Evolutionary conservation across 2,888 invertebrate species (phyloP), one percentile per base, ranked within the genome.

Genomic region (Limnephilus rhombicus): DNA sequence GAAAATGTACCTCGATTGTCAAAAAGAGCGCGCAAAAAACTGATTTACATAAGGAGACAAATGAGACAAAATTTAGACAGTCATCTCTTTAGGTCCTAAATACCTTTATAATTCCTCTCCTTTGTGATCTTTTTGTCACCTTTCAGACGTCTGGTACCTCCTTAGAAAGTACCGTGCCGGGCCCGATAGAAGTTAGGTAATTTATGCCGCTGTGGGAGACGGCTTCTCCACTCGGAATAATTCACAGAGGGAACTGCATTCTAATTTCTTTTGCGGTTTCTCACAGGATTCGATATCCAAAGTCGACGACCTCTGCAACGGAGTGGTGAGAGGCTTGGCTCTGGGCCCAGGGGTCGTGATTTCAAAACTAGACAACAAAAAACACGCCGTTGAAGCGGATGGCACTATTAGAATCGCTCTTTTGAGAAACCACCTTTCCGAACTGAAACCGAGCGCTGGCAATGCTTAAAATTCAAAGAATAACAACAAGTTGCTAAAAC

Each of bases 221-320:
- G 92, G 92, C 91, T 92, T 92, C 91, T 86, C 45, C 90, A 81
- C 85, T 34, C 85, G 53, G 89, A 91, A 91, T 92, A 93, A 92
- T 92, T 93, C 90, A 88, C 88, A 89, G 83, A 90, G 88, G 91
- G 88, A 93, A 90, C 81, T 91, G 92, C 91, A 92, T 91, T 91
- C 93, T 91, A 91, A 93, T 86, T 86, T 45, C 85, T 68, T 86
- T 41, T n/a, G 24, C 85, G 18, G 86, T 89, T 92, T 92, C 85
- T 53, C 29, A 7, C 18, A 68, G 49, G 29, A 34, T 89, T 68
- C 34, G 80, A 68, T 68, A 68, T 68, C 68, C 68, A 68, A 24
- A 68, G 68, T 68, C 68, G 68, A 68, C 24, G 68, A 18, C 7
- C 68, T 68, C 24, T 68, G n/a, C 68, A 68, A 24, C 68, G n/a